Evolutionary conservation across 2,888 invertebrate genomes (phyloP).

Genomic region (Zhuqinia jingwanae): DNA sequence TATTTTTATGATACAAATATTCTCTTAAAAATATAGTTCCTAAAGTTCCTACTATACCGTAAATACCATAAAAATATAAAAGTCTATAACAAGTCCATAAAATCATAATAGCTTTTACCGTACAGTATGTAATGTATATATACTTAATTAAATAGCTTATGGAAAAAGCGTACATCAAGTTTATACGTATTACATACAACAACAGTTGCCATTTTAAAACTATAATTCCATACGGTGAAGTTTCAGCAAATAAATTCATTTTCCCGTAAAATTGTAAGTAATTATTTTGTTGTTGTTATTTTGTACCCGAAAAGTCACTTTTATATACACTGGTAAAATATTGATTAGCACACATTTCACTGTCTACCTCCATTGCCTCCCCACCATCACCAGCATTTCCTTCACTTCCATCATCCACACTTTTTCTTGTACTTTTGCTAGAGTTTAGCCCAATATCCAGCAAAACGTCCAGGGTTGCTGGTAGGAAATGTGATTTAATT

Average conservation of each 20-base stretch:
- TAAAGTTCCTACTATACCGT: too few species aligned
- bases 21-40: too few species aligned
- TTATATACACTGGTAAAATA: conserved; percentile 56
- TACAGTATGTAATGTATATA: too few species aligned
- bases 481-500: conserved; percentile 54
- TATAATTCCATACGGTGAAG: too few species aligned
- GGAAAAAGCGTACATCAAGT: too few species aligned
- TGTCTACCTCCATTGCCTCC: neutral
- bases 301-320: conserved; percentile 40
- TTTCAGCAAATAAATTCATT: neutral
- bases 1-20: too few species aligned
- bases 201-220: too few species aligned
- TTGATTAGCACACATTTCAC: conserved; percentile 31
- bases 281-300: neutral
- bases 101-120: too few species aligned
- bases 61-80: too few species aligned
- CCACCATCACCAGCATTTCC: neutral
- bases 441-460: conserved; percentile 41
- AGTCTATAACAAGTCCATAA: too few species aligned
- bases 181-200: too few species aligned
- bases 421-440: neutral
- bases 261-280: neutral
- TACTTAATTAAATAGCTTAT: too few species aligned
- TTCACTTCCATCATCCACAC: neutral
- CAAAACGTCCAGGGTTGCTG: conserved; percentile 31